Evolutionary conservation across 1,140 invertebrate species (phyloP), one percentile per base, ranked within the genome.

Genomic region (Berghia stephanieae): DNA sequence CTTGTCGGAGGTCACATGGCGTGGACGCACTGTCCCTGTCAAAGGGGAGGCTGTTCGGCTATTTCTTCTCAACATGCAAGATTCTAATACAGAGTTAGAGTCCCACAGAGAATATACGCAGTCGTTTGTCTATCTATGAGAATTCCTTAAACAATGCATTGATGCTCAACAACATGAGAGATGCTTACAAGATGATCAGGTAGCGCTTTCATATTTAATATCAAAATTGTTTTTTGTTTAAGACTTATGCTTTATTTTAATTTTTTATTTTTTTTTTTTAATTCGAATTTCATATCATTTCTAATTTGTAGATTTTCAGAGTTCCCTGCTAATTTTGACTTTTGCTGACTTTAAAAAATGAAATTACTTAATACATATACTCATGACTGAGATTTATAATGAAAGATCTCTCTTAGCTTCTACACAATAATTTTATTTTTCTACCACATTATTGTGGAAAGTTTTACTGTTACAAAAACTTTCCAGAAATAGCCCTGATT

Each of bases 121-220:
- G 83, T 75, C 89, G 89, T 73, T 79, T 90, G 34, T 87, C 88
- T 38, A 85, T 97, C 52, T 93, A 98, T 68, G 97, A 99, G 87
- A 95, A 94, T 80, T 97, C 78, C 90, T 99, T 6, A 96, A 98
- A 90, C 96, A 98, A 85, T 96, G 96, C 88, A 96, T 98, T 86
- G 98, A 99, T 90, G 95, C 96, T 70, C 94, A 98, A 66, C 94
- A 95, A 79, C 0, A 91, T 97, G 27, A 92, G 94, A 67, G 96
- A 98, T 78, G 93, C 94, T 92, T 96, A 21, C 95, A 95, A 82
- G 92, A 92, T 82, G 95, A 96, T 86, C 92, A 93, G 42, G 91
- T 91, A 83, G 83, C 4, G 84, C 79, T 42, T 21, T 3, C 43
- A 43, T 21, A 46, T 24, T 24, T 44, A 38, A 38, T 4, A 67